Evolutionary conservation across 2,888 invertebrate genomes (phyloP), one percentile per base, ranked within the genome.

Genomic region (Melitaea athalia): DNA sequence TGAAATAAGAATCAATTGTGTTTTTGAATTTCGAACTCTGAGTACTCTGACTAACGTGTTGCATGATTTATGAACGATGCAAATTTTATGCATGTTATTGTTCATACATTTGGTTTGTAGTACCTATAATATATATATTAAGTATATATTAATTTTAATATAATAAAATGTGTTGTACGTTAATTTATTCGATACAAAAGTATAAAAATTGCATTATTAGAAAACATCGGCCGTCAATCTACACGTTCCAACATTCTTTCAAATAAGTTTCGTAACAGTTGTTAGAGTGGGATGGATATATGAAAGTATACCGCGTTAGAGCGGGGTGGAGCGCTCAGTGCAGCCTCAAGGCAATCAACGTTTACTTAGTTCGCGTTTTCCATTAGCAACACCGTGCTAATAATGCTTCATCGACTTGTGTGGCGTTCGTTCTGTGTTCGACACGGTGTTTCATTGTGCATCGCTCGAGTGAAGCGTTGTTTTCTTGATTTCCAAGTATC

Each of bases 311-410:
- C 63, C 8, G 55, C 33, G 82, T 59, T 55, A 57, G 81, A 87
- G 74, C 65, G 79, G 74, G 86, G 87, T 61, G 64, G 78, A 72
- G 50, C 63, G 69, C 73, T 76, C 71, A 78, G 79, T 81, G 82
- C 77, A 80, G 80, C 82, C 82, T 91, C 91, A 92, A 92, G 91
- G 91, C 81, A 87, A 92, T 82, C 91, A 84, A 91, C 91, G 91
- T 90, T 91, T 90, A 88, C 89, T 85, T 80, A 73, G 69, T 67
- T 76, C 79, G 78, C 81, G 87, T 83, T 87, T 90, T 89, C 88
- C 88, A 87, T 75, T 78, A 76, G 74, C 76, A 70, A 77, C 77
- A 81, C 85, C 71, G 82, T 79, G 83, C 73, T 68, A 73, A 67
- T 69, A 69, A 59, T 64, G 38, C 57, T 72, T 67, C 64, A 62